phyloP scores from a whole-genome alignment of 2,888 invertebrate genomes.

The Nephrotoma flavescens region DNA sequence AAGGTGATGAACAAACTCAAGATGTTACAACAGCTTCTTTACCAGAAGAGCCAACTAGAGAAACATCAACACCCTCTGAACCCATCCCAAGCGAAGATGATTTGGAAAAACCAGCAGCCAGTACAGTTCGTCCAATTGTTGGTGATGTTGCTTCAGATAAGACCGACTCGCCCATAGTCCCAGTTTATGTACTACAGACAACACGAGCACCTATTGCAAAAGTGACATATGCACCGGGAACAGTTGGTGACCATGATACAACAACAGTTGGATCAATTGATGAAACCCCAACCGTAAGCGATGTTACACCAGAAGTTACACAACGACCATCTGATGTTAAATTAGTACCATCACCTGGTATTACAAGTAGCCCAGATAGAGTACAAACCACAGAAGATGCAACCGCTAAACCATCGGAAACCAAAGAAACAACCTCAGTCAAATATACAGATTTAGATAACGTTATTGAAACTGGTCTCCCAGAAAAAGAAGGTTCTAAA shows the following conservation, averaged over 20 bases:
- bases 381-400: neutral
- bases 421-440: neutral
- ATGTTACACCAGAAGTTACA: neutral
- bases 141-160: neutral
- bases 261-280: neutral
- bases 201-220: neutral
- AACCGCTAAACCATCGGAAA: neutral
- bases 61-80: neutral
- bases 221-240: neutral
- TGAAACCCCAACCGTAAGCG: neutral
- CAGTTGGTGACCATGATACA: neutral
- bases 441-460: neutral
- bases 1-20: neutral
- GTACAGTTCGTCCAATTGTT: neutral
- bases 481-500: neutral
- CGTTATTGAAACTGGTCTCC: neutral
- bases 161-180: neutral
- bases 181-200: neutral
- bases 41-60: neutral
- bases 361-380: neutral
- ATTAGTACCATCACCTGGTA: neutral
- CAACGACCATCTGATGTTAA: neutral
- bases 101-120: neutral
- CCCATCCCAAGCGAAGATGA: neutral
- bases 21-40: neutral